Percentiles rank a stretch among this genome's conserved stretches.
phyloP scores from a whole-genome alignment of 2,113 vertebrate genomes.

The Eolophus roseicapilla region DNA sequence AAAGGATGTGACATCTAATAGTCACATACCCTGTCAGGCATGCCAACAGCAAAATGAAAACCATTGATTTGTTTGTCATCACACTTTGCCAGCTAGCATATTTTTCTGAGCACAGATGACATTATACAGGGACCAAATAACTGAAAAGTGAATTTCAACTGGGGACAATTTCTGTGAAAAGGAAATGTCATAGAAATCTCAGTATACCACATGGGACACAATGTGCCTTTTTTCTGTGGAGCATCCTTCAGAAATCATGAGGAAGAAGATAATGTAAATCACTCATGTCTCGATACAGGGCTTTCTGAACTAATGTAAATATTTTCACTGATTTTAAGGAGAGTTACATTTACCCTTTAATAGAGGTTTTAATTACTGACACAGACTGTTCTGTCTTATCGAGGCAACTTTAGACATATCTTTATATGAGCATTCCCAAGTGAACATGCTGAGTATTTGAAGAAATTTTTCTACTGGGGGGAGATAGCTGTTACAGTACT shows the following conservation, averaged over 20 bases:
- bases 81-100: constrained; percentile 14
- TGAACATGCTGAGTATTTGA: background rate
- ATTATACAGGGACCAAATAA: constrained; percentile 5
- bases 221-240: background rate
- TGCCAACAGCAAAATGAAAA: constrained; percentile 39
- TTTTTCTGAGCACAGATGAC: constrained; percentile 27
- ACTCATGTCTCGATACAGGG: background rate
- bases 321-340: background rate
- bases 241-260: background rate
- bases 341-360: background rate
- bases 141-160: constrained; percentile 1
- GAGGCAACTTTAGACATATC: background rate
- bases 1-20: constrained; percentile 2
- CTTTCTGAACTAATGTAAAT: background rate
- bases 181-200: background rate
- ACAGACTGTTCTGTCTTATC: background rate
- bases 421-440: background rate
- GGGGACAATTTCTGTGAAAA: background rate
- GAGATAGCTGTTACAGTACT: background rate
- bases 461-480: background rate
- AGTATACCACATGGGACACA: background rate
- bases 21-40: background rate
- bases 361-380: constrained; percentile 6
- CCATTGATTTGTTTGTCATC: constrained; percentile 47
- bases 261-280: background rate